These are phyloP conservation scores for Teleogryllus occipitalis DNA, from an alignment of 1,140 invertebrate species.

Conservation along the genomic window DNA sequence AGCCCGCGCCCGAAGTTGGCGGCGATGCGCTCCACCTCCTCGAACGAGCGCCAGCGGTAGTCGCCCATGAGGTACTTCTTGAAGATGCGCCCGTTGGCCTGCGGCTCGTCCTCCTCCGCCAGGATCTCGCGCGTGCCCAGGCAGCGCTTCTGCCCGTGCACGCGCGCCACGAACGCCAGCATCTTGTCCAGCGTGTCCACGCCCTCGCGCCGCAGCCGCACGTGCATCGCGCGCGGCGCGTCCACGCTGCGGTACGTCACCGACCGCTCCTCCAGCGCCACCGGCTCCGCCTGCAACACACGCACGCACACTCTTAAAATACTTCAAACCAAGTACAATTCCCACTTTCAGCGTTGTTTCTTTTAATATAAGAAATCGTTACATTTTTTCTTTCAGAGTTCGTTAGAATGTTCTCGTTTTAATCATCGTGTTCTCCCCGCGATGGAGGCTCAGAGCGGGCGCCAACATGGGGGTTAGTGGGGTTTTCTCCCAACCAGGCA, in stretches of 20 bases:
- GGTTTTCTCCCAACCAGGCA: too few species aligned
- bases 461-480: too few species aligned
- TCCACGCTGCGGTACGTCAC: conserved; percentile 66
- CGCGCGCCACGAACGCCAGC: conserved; percentile 64
- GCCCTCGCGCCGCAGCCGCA: conserved; percentile 60
- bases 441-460: too few species aligned
- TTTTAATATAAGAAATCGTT: conserved; percentile 13
- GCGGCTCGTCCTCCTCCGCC: conserved; percentile 83
- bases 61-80: conserved; percentile 95
- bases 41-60: conserved; percentile 84
- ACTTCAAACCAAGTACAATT: conserved; percentile 13
- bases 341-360: too few species aligned
- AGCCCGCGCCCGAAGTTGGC: conserved; percentile 71
- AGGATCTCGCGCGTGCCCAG: conserved; percentile 86
- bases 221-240: conserved; percentile 54
- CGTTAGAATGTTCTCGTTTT: neutral
- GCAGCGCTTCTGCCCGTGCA: conserved; percentile 64
- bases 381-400: conserved; percentile 9
- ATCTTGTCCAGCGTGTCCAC: conserved; percentile 83
- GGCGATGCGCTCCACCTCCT: conserved; percentile 66
- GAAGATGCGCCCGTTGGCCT: conserved; percentile 89
- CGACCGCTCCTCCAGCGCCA: conserved; percentile 45
- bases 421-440: too few species aligned
- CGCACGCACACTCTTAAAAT: conserved; percentile 20
- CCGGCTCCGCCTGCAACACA: conserved; percentile 44